Percentiles rank a stretch among this genome's conserved stretches.
Evolutionary conservation across 2,888 invertebrate species (phyloP).

Genomic region (Meteorus cinctellus): DNA sequence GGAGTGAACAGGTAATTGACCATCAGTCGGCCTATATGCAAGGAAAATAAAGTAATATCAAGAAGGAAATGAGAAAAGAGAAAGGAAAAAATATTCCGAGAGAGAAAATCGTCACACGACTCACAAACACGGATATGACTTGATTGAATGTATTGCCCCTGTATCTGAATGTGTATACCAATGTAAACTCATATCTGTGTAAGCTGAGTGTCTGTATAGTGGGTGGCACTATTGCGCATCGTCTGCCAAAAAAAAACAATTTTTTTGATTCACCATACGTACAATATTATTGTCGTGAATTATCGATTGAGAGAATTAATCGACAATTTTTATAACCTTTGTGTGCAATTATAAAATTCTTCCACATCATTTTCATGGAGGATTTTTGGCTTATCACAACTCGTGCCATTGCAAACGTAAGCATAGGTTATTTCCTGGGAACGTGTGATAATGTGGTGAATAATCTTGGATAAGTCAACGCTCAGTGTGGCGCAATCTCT

Average conservation of each 20-base stretch:
- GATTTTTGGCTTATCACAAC: neutral
- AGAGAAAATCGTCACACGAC: neutral
- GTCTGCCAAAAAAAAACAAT: neutral
- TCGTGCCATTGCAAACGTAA: neutral
- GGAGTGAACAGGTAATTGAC: too few species aligned
- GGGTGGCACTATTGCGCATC: constrained; percentile 19
- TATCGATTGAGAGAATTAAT: neutral
- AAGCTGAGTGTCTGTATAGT: neutral
- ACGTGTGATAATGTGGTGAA: neutral
- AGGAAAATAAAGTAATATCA: too few species aligned
- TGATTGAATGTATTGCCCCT: neutral
- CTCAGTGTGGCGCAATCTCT: too few species aligned
- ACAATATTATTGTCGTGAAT: neutral
- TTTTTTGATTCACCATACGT: neutral
- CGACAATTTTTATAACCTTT: neutral
- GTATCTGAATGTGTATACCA: neutral
- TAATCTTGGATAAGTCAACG: neutral
- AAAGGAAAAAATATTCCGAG: neutral
- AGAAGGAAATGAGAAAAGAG: neutral
- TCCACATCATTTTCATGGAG: neutral
- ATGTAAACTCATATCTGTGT: neutral
- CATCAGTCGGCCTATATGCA: too few species aligned
- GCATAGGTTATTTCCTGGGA: constrained; percentile 23
- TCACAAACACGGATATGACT: neutral
- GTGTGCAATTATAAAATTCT: too few species aligned